A percentile compares a stretch with the other conserved stretches of the same genome.
Evolutionary conservation across 2,888 invertebrate species (phyloP).

Genomic region (Trichacis sp.): DNA sequence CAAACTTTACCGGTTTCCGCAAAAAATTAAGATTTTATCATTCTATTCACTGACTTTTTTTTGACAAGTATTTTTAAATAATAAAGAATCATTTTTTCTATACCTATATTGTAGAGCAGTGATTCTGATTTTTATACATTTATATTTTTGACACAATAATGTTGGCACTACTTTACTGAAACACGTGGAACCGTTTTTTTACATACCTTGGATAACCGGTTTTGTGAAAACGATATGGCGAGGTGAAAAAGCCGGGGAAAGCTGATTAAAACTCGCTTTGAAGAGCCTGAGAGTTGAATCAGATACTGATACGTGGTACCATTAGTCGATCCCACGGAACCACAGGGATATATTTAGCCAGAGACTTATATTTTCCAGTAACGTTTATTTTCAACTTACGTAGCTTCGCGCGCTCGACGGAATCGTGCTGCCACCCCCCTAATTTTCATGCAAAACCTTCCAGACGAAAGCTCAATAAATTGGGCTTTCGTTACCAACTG

Average conservation of each 20-base stretch:
- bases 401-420: constrained; percentile 39
- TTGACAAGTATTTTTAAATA: too few species aligned
- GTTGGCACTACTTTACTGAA: too few species aligned
- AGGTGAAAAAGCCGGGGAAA: constrained; percentile 3
- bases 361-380: constrained; percentile 63
- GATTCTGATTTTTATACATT: too few species aligned
- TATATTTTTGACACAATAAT: too few species aligned
- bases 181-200: background rate
- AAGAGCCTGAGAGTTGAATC: constrained; percentile 50
- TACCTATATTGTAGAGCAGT: too few species aligned
- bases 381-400: constrained; percentile 61
- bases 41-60: too few species aligned
- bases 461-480: background rate
- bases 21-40: too few species aligned
- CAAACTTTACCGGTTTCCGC: too few species aligned
- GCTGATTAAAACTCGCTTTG: constrained; percentile 38
- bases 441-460: constrained; percentile 11
- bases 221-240: background rate
- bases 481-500: constrained; percentile 17
- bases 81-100: too few species aligned
- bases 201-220: constrained; percentile 2
- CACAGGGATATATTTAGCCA: constrained; percentile 60
- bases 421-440: constrained; percentile 43
- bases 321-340: constrained; percentile 50
- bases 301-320: constrained; percentile 56